Conservation (phyloP, 2,888 invertebrate genomes). For the Nomada lathburiana region DNA sequence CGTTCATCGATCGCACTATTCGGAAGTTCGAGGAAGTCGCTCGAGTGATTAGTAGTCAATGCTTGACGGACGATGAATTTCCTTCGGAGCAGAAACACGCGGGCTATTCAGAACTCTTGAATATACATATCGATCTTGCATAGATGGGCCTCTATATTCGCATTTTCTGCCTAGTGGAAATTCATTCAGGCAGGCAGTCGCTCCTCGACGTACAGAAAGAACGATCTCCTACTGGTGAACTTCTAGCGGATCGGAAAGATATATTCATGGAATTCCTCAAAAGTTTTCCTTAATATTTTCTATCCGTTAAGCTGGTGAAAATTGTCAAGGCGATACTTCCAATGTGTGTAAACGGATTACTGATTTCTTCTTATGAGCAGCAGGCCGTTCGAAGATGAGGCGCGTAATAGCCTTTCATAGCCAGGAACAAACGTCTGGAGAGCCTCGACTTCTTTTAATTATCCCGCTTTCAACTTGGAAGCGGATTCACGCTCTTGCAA, state of each 20-base stretch:
- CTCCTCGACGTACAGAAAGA: neutral
- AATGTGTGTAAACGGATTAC: neutral
- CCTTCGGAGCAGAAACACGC: slow-evolving; percentile 15
- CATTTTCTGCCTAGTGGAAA: slow-evolving; percentile 10
- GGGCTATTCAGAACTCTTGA: slow-evolving; percentile 12
- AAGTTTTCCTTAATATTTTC: slow-evolving; percentile 12
- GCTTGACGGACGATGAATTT: slow-evolving; percentile 23
- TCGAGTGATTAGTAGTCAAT: slow-evolving; percentile 12
- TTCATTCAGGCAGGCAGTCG: neutral
- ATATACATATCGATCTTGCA: slow-evolving; percentile 30
- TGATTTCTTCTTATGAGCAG: neutral
- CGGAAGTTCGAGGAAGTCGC: neutral
- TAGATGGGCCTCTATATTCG: slow-evolving; percentile 21
- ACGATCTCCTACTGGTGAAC: slow-evolving; percentile 39
- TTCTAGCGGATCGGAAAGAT: slow-evolving; percentile 18
- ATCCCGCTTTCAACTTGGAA: neutral
- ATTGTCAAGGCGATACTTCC: neutral
- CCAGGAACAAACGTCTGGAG: no score
- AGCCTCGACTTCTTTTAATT: neutral
- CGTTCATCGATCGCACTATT: neutral
- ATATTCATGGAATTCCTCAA: slow-evolving; percentile 23
- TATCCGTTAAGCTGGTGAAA: neutral
- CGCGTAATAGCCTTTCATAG: neutral
- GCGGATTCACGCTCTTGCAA: neutral
- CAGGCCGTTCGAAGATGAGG: neutral